Base-by-base conservation (phyloP, 2,113 vertebrate genomes). In the Neogobius melanostomus region DNA sequence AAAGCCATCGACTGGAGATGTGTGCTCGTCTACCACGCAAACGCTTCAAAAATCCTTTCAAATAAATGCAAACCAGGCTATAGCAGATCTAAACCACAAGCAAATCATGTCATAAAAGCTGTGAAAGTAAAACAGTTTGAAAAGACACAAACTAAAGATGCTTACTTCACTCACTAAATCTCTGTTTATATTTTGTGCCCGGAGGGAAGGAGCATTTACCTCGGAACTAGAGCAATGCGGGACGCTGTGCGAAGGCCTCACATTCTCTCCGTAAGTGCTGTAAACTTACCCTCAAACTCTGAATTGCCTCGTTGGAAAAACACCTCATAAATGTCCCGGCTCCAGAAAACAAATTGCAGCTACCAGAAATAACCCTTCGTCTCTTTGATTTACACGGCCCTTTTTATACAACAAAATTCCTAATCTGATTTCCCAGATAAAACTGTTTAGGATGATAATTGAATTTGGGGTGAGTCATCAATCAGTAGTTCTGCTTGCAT, bases 391-490 rank as follows among this genome's bases (percentile, higher is more conserved):
- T 87, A 74, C 69, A 74, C 67, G 21, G 49, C 76, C 46, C 78
- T 76, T 74, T 56, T 73, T 71, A 45, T 44, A 21, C 44, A 64
- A 69, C 63, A 64, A 71, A 77, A 81, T 68, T 66, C 68, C 57
- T 75, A 80, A 86, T 83, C 72, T 82, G 77, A 85, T 83, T 87
- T 79, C 63, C 53, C 80, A 86, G 77, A 89, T 86, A 81, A 88
- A 87, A 79, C 76, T 77, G 75, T 84, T 85, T 79, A 83, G 73
- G 76, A 76, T 83, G 72, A 85, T 86, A 85, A 88, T 88, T 87
- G 80, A 88, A 87, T 88, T 86, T 77, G 51, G 65, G 82, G 70
- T 75, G 81, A 88, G 77, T 89, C 87, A 86, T 89, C 87, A 88
- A 86, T 87, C 89, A 83, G 82, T 74, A 71, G 83, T 84, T 88